Percentiles rank a stretch among this genome's conserved stretches.
phyloP scores from a whole-genome alignment of 2,888 invertebrate genomes.

The Trachelus troglodyta region DNA sequence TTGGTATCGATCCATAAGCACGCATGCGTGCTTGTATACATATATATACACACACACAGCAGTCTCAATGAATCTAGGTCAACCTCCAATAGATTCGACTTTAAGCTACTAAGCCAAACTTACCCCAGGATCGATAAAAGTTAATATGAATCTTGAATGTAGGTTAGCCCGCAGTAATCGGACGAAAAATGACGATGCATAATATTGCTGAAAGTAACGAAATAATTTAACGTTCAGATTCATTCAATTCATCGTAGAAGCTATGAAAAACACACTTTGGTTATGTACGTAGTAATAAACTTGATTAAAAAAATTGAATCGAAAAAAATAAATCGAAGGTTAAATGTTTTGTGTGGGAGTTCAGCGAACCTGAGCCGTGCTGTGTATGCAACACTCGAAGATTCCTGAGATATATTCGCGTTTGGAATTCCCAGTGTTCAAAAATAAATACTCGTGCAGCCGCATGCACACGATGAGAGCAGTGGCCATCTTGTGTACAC shows the following conservation, averaged over 20 bases:
- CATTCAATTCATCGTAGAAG: neutral
- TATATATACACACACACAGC: neutral
- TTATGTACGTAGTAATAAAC: neutral
- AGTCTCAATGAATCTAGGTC: neutral
- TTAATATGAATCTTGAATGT: neutral
- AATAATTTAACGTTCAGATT: neutral
- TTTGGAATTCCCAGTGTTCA: neutral
- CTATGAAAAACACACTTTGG: neutral
- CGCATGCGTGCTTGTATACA: neutral
- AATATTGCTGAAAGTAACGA: neutral
- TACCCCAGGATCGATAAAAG: neutral
- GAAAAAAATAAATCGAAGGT: neutral
- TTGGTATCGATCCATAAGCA: neutral
- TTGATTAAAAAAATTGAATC: neutral
- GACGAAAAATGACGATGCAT: neutral
- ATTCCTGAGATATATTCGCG: neutral
- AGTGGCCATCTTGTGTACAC: neutral
- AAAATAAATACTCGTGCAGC: neutral
- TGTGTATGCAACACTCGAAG: neutral
- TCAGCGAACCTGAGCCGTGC: neutral
- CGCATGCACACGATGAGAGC: neutral
- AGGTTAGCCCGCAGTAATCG: neutral
- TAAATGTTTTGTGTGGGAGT: neutral
- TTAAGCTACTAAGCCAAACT: neutral
- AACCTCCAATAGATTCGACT: neutral